Evolutionary conservation across 1,140 invertebrate species (phyloP).

Genomic region (Zaprionus inermis): DNA sequence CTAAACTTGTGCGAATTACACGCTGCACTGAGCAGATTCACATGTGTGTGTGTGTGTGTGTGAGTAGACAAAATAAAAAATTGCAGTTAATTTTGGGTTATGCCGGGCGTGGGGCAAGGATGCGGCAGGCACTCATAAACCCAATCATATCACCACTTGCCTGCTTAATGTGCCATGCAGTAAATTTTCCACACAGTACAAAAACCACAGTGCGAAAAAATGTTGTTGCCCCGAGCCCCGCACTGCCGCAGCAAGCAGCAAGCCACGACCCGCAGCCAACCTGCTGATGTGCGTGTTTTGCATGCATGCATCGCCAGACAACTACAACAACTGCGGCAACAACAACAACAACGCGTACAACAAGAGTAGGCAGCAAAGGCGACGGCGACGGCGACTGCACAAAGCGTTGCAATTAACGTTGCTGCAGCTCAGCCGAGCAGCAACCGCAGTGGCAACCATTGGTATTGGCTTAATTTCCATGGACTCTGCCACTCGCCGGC

Average conservation of each 20-base stretch:
- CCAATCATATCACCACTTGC: constrained; percentile 78
- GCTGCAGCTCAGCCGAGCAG: constrained; percentile 70
- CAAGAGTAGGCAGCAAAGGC: constrained; percentile 2
- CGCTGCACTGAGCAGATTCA: constrained; percentile 58
- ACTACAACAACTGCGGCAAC: not conserved
- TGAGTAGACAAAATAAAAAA: constrained; percentile 41
- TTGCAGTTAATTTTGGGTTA: constrained; percentile 70
- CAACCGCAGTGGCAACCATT: constrained; percentile 72
- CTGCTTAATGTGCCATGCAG: constrained; percentile 77
- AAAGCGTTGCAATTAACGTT: constrained; percentile 79
- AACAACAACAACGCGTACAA: not conserved
- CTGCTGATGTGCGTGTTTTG: constrained; percentile 47
- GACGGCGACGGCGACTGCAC: constrained; percentile 40
- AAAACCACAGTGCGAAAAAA: constrained; percentile 70
- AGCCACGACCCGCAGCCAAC: not conserved
- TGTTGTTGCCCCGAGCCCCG: constrained; percentile 15
- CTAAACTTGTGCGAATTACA: constrained; percentile 55
- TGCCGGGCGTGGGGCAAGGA: constrained; percentile 42
- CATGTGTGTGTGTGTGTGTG: not conserved
- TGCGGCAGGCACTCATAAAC: constrained; percentile 69
- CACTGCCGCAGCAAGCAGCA: not conserved
- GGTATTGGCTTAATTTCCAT: constrained; percentile 80
- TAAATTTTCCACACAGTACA: constrained; percentile 67
- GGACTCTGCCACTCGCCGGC: constrained; percentile 22
- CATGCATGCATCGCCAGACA: constrained; percentile 45